Evolutionary conservation across 2,797 vertebrate genomes (phyloP), one percentile per base, ranked within the genome.

Genomic region (Sternarchorhynchus goeldii): DNA sequence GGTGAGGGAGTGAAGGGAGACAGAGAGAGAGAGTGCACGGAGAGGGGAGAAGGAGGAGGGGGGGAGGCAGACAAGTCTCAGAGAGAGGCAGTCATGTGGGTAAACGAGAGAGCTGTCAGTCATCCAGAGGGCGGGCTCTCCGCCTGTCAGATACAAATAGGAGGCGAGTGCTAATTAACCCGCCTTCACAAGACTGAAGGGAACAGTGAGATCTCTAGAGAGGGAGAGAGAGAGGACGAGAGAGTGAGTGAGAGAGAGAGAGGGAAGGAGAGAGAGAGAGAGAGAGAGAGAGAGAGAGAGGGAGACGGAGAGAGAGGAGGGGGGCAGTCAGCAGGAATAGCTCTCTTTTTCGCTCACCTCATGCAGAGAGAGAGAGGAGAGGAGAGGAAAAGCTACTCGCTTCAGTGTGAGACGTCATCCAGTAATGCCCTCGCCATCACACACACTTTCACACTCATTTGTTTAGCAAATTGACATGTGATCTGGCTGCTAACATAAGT

Each of bases 131-230:
- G 84, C 60, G 82, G 89, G 84, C 85, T 84, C 81, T 77, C 83
- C n/a, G 31, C 64, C 87, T 90, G 91, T 90, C 90, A 89, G 87
- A 91, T 91, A 92, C 90, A 93, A 92, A 93, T 90, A 89, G 90
- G 88, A 85, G 88, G 87, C 84, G 80, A 86, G 82, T 73, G 83
- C 70, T 90, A 89, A 92, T 92, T 91, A 93, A 93, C 90, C 89
- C 89, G 85, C 88, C 87, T 84, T 85, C 88, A 86, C 62, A 82
- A 88, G 87, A 83, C 85, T 76, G 80, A 82, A 81, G 79, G 79
- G 73, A 82, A 65, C 71, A 58, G 81, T 41, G 73, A 84, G 76
- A 74, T 80, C 84, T 85, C 84, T 75, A 65, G 81, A 79, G 86
- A 81, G 72, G 66, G 59, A 34, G 79, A 64, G 36, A 60, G 31